Percentiles rank a stretch among this genome's conserved stretches.
These are phyloP conservation scores for Zosterops japonicus DNA, from an alignment of 2,113 vertebrate species.

Conservation along the genomic window DNA sequence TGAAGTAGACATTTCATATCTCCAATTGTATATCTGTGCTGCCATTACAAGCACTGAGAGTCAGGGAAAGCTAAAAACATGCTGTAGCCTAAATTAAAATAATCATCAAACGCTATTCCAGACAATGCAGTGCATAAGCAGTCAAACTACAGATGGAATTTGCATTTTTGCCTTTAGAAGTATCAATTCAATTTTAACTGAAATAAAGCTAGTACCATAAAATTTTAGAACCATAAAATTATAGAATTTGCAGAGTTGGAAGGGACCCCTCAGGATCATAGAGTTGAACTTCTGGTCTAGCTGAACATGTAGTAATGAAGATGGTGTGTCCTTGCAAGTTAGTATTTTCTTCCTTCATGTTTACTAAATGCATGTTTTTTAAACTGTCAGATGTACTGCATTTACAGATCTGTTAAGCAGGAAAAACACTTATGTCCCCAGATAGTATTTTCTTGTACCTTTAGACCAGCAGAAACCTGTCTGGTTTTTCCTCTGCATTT, in stretches of 20 bases:
- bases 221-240: background rate
- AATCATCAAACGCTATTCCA: background rate
- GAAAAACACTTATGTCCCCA: background rate
- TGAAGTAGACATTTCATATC: background rate
- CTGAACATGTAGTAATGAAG: background rate
- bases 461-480: background rate
- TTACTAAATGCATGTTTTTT: background rate
- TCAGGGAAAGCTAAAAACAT: background rate
- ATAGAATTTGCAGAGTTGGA: background rate
- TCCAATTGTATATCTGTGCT: background rate
- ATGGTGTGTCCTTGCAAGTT: background rate
- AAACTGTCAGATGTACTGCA: background rate
- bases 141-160: background rate
- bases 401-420: background rate
- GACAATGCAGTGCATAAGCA: background rate
- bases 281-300: background rate
- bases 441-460: background rate
- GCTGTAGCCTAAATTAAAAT: background rate
- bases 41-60: background rate
- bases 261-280: background rate
- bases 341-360: background rate
- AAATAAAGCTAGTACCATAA: background rate
- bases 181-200: background rate
- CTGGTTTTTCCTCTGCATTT: background rate
- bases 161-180: background rate